Conservation (phyloP, 2,888 invertebrate genomes). For the Gryllus longicercus region DNA sequence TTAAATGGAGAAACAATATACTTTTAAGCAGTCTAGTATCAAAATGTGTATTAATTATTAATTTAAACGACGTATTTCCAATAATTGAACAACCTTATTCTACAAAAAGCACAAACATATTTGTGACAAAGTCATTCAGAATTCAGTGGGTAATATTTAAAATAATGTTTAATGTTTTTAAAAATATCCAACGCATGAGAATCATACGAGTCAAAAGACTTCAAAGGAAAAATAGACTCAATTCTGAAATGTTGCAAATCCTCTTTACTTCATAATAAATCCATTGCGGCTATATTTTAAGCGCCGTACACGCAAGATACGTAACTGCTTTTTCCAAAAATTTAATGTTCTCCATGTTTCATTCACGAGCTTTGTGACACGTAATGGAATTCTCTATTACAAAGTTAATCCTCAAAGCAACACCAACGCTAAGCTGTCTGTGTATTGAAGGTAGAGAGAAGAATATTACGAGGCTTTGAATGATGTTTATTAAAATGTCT, state of each 20-base stretch:
- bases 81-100: no score
- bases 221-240: background rate
- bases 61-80: no score
- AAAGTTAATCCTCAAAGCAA: conserved; percentile 3
- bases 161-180: no score
- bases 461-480: conserved; percentile 1
- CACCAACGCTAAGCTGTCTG: background rate
- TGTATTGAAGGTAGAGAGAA: conserved; percentile 4
- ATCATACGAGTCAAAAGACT: background rate
- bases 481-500: background rate
- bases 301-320: background rate
- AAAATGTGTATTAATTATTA: no score
- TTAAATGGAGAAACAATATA: no score
- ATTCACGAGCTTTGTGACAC: background rate
- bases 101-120: no score
- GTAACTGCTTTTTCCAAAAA: background rate
- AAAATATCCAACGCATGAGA: no score
- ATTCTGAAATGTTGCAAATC: background rate
- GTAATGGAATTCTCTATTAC: conserved; percentile 4
- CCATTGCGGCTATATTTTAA: background rate
- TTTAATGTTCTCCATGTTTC: background rate
- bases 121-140: no score
- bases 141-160: no score
- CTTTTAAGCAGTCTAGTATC: no score
- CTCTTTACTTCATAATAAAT: background rate